Percentiles rank a stretch among this genome's conserved stretches.
Conservation (phyloP, 1,140 invertebrate species). For the Zaprionus vittiger region DNA sequence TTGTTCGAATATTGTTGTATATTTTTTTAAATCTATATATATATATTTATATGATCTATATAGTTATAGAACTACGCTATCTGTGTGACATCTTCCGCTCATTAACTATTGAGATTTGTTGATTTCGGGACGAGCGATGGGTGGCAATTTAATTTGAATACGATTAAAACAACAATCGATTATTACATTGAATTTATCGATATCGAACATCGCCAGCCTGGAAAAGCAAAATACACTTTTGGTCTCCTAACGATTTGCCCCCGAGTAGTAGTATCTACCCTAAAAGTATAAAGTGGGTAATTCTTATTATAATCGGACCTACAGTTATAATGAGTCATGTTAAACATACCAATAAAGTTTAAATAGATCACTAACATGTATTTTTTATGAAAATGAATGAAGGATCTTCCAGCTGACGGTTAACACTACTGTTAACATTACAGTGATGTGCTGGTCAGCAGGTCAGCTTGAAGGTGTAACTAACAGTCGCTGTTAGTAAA, state of each 20-base stretch:
- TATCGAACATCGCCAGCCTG: conserved; percentile 1
- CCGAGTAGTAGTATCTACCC: conserved; percentile 1
- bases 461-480: not conserved
- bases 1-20: conserved; percentile 26
- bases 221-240: not conserved
- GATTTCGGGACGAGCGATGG: not conserved
- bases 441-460: not conserved
- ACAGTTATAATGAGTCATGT: conserved; percentile 25
- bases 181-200: conserved; percentile 4
- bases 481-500: not conserved
- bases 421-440: not conserved
- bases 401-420: not conserved
- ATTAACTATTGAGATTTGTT: not conserved
- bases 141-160: not conserved
- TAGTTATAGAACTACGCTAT: not conserved
- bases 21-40: conserved; percentile 11
- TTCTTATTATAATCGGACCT: conserved; percentile 15
- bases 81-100: conserved; percentile 6
- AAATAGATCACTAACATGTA: conserved; percentile 22
- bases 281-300: conserved; percentile 3
- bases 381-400: not conserved
- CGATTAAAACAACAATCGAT: not conserved
- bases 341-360: conserved; percentile 43
- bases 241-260: not conserved
- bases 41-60: conserved; percentile 6